Conservation (phyloP, 37 sponge, comb jelly and placozoan genomes). For the Spongilla lacustris region DNA sequence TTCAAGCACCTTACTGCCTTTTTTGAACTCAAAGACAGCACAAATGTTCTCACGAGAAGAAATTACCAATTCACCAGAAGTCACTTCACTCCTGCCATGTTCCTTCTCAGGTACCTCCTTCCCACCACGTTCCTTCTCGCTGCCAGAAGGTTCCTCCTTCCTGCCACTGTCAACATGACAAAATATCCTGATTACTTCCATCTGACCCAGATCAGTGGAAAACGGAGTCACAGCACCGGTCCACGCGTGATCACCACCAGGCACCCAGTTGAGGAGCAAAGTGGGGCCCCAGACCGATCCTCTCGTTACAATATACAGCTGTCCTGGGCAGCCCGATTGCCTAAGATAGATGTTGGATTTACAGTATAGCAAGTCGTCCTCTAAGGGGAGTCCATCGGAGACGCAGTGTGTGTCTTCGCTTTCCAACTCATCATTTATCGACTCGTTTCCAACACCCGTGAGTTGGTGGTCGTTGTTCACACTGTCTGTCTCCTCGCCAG, state of each 20-base stretch:
- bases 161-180: no score
- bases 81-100: not conserved
- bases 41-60: not conserved
- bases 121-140: not conserved
- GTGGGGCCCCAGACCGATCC: slow-evolving; percentile 55
- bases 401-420: not conserved
- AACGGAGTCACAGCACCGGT: slow-evolving; percentile 6
- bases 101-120: not conserved
- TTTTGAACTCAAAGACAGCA: slow-evolving; percentile 48
- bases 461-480: not conserved
- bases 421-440: not conserved
- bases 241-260: slow-evolving; percentile 23
- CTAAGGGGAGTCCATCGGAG: not conserved
- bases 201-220: slow-evolving; percentile 59
- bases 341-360: slow-evolving; percentile 63
- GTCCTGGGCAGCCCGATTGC: not conserved
- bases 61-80: slow-evolving; percentile 51
- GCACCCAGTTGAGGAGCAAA: slow-evolving; percentile 77
- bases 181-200: slow-evolving; percentile 74
- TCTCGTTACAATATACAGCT: slow-evolving; percentile 49
- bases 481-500: not conserved
- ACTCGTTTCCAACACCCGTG: not conserved
- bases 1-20: slow-evolving; percentile 33
- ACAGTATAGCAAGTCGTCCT: slow-evolving; percentile 55
- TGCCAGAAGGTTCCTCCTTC: no score